Evolutionary conservation across 2,888 invertebrate genomes (phyloP).

Genomic region (Pterobdella sp.): DNA sequence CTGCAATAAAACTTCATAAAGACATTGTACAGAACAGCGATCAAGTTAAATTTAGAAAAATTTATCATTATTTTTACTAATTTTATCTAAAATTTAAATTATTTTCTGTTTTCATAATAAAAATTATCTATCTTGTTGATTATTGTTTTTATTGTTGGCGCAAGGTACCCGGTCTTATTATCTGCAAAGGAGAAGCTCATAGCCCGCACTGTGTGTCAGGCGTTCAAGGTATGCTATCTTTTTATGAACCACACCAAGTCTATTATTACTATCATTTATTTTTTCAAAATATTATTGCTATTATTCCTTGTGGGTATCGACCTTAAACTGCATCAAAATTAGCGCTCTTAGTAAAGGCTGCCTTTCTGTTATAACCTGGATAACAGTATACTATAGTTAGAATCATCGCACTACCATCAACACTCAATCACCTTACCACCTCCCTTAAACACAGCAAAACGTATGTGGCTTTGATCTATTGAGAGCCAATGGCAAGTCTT

Average conservation of each 20-base stretch:
- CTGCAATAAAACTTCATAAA: no score
- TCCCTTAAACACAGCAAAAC: slow-evolving; percentile 62
- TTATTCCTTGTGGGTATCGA: no score
- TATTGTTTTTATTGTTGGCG: not conserved
- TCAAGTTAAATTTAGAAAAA: no score
- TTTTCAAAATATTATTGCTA: no score
- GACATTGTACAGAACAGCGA: no score
- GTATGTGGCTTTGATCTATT: slow-evolving; percentile 98
- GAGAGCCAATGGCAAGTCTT: slow-evolving; percentile 92
- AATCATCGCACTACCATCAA: not conserved
- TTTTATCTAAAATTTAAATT: no score
- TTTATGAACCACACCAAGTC: not conserved
- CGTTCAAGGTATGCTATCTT: slow-evolving; percentile 51
- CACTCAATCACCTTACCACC: not conserved
- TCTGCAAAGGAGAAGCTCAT: slow-evolving; percentile 94
- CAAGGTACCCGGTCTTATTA: slow-evolving; percentile 87
- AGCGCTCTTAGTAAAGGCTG: no score
- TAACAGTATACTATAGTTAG: no score
- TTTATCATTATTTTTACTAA: no score
- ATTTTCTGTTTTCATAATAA: not conserved
- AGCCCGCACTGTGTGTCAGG: slow-evolving; percentile 83
- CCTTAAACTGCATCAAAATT: no score
- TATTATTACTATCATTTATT: not conserved
- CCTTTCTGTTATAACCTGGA: no score
- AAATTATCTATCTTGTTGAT: no score